A percentile compares a stretch with the other conserved stretches of the same genome.
Evolutionary conservation across 2,113 vertebrate species (phyloP).

Genomic region (Gambusia affinis): DNA sequence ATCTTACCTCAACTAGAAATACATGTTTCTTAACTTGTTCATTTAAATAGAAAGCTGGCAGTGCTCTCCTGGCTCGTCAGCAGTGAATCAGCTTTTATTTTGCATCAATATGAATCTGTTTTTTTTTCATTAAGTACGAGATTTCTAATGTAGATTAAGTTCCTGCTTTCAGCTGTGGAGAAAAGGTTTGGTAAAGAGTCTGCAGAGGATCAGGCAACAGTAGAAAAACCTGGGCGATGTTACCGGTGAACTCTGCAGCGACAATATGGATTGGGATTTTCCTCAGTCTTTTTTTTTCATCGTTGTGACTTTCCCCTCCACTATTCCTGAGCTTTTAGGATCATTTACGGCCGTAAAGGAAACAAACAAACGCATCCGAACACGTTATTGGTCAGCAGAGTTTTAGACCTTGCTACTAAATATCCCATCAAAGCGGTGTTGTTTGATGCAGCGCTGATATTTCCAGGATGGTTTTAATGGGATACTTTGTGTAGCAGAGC

Average conservation of each 20-base stretch:
- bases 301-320: not conserved
- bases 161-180: not conserved
- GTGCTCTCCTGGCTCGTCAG: not conserved
- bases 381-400: not conserved
- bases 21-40: not conserved
- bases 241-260: not conserved
- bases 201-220: not conserved
- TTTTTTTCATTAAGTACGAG: not conserved
- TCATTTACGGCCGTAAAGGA: not conserved
- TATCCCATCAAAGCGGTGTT: not conserved
- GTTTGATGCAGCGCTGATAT: not conserved
- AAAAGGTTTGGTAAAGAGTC: not conserved
- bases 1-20: not conserved
- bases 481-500: not conserved
- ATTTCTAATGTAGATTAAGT: not conserved
- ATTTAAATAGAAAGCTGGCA: not conserved
- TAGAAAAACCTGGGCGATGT: not conserved
- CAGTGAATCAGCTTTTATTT: not conserved
- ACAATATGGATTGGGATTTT: not conserved
- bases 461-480: not conserved
- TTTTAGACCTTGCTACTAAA: not conserved
- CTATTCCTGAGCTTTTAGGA: not conserved
- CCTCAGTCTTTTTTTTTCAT: not conserved
- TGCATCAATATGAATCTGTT: not conserved
- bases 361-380: not conserved